Evolutionary conservation across 1,140 invertebrate genomes (phyloP).

Genomic region (Ostrea denselamellosa): DNA sequence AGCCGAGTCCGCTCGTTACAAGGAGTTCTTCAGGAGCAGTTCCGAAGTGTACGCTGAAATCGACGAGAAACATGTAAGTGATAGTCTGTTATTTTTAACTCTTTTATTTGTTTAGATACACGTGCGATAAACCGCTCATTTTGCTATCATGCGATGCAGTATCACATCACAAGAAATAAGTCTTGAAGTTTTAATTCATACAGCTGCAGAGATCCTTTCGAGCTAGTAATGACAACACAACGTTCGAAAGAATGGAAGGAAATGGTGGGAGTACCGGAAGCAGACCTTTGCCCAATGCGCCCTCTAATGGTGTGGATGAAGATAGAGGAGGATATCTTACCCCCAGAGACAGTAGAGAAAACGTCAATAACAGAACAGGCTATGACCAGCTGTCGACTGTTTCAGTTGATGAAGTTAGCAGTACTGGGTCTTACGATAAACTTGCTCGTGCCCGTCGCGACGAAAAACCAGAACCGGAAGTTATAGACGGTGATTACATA

Average conservation of each 20-base stretch:
- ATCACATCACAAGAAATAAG: too few species aligned
- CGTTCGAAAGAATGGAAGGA: not conserved
- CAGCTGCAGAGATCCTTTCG: conserved; percentile 12
- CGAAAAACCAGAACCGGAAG: not conserved
- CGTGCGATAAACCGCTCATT: not conserved
- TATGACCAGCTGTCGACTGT: not conserved
- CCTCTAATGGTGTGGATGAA: not conserved
- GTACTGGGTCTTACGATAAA: not conserved
- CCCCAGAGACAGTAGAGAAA: not conserved
- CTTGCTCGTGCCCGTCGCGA: not conserved
- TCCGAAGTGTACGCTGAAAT: conserved; percentile 15
- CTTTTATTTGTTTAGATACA: not conserved
- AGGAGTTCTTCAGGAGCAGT: conserved; percentile 6
- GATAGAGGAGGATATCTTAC: not conserved
- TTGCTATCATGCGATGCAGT: not conserved
- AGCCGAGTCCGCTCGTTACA: not conserved
- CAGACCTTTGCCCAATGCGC: not conserved
- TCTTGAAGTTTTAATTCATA: not conserved
- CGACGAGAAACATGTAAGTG: conserved; percentile 22
- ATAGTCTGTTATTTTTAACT: not conserved
- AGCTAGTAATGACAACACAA: not conserved
- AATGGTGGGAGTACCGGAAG: conserved; percentile 13
- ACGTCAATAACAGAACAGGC: not conserved
- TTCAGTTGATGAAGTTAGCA: not conserved
- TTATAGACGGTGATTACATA: conserved; percentile 12